Conservation (phyloP, 1,140 invertebrate species). For the Tetragnatha versicolor region DNA sequence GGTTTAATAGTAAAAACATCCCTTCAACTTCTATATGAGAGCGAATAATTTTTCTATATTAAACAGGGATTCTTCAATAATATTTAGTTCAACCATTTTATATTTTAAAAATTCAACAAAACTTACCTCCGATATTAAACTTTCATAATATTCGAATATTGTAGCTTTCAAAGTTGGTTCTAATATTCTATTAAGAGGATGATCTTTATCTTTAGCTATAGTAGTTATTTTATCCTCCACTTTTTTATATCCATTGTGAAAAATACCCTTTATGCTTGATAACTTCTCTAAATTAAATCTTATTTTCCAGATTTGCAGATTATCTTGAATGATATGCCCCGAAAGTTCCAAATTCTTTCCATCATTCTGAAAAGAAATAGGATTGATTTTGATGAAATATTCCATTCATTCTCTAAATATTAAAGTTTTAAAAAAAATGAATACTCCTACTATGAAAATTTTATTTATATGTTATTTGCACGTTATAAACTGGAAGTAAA, state of each 20-base stretch:
- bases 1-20: too few relatives aligned
- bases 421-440: too few relatives aligned
- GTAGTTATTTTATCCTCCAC: background rate
- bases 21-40: too few relatives aligned
- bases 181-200: constrained; percentile 10
- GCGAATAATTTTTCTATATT: too few relatives aligned
- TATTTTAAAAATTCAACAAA: background rate
- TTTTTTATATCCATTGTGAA: background rate
- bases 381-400: too few relatives aligned
- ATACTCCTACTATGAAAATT: too few relatives aligned
- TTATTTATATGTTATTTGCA: too few relatives aligned
- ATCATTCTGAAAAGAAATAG: background rate
- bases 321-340: background rate
- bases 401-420: too few relatives aligned
- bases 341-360: background rate
- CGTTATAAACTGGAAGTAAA: too few relatives aligned
- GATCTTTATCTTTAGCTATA: background rate
- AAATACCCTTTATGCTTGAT: background rate
- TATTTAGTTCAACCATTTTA: too few relatives aligned
- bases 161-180: background rate
- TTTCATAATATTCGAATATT: background rate
- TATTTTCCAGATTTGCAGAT: background rate
- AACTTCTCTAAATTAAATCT: background rate
- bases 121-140: constrained; percentile 7
- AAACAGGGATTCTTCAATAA: too few relatives aligned